phyloP scores from a whole-genome alignment of 1,140 invertebrate species.

The Drosophila hydei region DNA sequence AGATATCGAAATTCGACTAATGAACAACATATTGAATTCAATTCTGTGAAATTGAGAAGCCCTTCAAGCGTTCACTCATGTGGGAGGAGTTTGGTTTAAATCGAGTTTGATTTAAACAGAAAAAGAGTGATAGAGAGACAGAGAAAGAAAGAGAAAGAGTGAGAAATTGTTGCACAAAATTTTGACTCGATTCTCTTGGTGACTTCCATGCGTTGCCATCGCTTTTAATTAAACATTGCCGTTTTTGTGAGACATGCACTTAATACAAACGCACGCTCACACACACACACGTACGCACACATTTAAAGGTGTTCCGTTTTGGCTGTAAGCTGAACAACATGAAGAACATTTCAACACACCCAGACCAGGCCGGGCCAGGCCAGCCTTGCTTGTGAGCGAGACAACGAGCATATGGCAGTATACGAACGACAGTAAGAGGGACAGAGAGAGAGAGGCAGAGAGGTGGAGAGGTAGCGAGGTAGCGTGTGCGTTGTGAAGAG shows the following conservation, averaged over 20 bases:
- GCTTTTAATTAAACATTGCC: conserved; percentile 78
- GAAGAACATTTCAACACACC: conserved; percentile 19
- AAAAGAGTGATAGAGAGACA: not conserved
- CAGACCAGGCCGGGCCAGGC: not conserved
- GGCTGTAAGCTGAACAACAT: conserved; percentile 14
- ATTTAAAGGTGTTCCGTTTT: conserved; percentile 18
- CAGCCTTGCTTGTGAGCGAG: not conserved
- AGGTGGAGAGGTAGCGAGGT: not conserved
- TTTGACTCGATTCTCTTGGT: not conserved
- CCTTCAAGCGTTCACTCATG: not conserved
- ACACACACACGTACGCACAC: conserved; percentile 14
- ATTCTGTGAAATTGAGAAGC: not conserved
- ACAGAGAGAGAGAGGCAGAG: not conserved
- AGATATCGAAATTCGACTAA: conserved; percentile 1
- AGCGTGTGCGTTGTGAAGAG: conserved; percentile 10
- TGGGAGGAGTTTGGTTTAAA: not conserved
- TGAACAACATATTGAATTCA: conserved; percentile 10
- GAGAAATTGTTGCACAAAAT: not conserved
- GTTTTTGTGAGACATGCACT: conserved; percentile 60
- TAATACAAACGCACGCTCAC: conserved; percentile 36
- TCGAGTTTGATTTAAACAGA: too few species aligned
- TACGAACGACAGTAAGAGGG: not conserved
- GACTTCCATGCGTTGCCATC: conserved; percentile 37
- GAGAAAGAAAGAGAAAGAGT: not conserved
- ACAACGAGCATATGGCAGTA: not conserved